Conservation (phyloP, 2,888 invertebrate species). For the Eupithecia inturbata region DNA sequence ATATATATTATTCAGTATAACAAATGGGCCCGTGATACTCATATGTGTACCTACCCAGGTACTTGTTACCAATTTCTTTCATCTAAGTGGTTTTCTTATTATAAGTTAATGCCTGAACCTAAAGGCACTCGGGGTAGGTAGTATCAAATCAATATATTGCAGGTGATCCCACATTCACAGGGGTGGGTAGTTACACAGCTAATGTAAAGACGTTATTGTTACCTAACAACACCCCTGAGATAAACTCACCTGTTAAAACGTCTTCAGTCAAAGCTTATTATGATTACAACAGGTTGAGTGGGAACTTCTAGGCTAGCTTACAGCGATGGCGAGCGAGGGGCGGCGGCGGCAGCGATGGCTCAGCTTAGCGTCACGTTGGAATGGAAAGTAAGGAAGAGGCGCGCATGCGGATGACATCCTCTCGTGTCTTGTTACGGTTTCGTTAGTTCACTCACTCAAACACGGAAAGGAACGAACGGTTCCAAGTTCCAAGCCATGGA, state of each 20-base stretch:
- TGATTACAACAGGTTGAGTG: constrained; percentile 11
- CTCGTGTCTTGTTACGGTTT: neutral
- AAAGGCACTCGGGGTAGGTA: no score
- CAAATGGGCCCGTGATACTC: no score
- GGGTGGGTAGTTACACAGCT: constrained; percentile 3
- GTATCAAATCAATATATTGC: constrained; percentile 17
- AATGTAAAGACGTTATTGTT: neutral
- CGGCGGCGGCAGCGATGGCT: neutral
- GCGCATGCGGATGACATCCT: neutral
- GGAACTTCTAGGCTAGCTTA: neutral
- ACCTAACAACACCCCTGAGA: neutral
- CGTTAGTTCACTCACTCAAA: neutral
- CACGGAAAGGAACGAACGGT: neutral
- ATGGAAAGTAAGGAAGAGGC: neutral
- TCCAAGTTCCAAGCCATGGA: no score
- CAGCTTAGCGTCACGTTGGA: neutral
- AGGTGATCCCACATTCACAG: neutral
- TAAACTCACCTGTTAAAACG: neutral
- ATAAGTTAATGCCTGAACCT: neutral
- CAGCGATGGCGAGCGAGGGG: neutral
- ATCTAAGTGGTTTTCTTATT: neutral
- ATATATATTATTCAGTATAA: no score
- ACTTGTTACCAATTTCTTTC: neutral
- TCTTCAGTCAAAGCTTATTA: neutral
- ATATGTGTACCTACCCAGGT: neutral